phyloP scores from a whole-genome alignment of 2,113 vertebrate species.

The Columba janthina region DNA sequence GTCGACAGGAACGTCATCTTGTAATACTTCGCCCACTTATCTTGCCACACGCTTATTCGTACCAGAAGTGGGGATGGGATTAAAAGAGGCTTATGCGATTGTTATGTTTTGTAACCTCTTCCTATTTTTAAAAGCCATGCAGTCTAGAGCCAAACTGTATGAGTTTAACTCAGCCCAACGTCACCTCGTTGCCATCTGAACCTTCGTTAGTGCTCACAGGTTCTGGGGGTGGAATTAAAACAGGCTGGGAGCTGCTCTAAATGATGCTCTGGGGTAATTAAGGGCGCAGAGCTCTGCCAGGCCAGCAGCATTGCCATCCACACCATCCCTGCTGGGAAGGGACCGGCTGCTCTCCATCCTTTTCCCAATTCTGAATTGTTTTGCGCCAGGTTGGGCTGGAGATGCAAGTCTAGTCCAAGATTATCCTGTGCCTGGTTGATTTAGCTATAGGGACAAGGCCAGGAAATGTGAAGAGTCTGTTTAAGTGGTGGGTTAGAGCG shows the following conservation, averaged over 20 bases:
- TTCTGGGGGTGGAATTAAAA: background rate
- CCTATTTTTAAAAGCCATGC: background rate
- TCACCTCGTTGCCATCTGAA: background rate
- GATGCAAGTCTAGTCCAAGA: background rate
- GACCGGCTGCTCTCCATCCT: background rate
- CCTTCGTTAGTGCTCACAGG: background rate
- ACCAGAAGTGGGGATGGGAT: background rate
- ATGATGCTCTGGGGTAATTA: background rate
- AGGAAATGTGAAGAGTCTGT: background rate
- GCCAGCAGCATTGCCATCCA: background rate
- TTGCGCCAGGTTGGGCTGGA: background rate
- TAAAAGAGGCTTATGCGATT: background rate
- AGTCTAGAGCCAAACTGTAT: background rate
- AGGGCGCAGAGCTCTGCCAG: background rate
- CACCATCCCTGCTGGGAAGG: background rate
- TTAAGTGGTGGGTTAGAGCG: background rate
- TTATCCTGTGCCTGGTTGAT: background rate
- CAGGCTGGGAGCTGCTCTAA: background rate
- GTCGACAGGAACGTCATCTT: slow-evolving; percentile 25
- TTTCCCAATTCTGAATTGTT: background rate
- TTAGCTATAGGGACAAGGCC: background rate
- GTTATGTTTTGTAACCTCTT: slow-evolving; percentile 7
- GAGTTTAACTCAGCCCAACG: background rate
- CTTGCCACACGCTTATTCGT: slow-evolving; percentile 37
- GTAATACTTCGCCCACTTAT: slow-evolving; percentile 45